Percentiles rank a stretch among this genome's conserved stretches.
Conservation (phyloP, 2,888 invertebrate species). For the Sphecodes monilicornis region DNA sequence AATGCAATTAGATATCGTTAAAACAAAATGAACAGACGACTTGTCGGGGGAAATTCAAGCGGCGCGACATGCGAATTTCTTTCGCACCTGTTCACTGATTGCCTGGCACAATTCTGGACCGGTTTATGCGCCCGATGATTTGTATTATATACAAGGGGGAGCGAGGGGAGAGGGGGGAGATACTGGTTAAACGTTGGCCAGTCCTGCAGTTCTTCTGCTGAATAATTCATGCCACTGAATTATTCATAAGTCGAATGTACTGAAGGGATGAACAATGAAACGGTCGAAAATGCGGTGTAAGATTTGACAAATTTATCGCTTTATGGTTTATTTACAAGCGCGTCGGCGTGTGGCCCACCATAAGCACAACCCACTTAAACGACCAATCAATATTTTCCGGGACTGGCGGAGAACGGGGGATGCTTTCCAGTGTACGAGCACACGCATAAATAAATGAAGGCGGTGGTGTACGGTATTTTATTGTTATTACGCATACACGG, state of each 20-base stretch:
- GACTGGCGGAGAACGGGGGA: not conserved
- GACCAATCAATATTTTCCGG: constrained; percentile 47
- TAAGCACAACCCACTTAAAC: constrained; percentile 50
- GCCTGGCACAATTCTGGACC: constrained; percentile 28
- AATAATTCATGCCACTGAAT: constrained; percentile 64
- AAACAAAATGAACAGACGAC: not conserved
- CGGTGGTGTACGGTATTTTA: not conserved
- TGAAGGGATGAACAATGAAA: constrained; percentile 59
- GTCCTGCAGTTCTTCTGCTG: constrained; percentile 55
- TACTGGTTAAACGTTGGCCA: constrained; percentile 55
- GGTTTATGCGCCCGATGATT: constrained; percentile 49
- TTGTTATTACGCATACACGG: constrained; percentile 17
- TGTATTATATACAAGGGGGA: constrained; percentile 42
- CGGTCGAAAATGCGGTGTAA: constrained; percentile 56
- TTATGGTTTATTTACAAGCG: constrained; percentile 55
- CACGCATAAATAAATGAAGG: constrained; percentile 38
- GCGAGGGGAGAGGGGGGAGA: not conserved
- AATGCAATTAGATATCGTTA: not conserved
- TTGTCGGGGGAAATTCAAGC: not conserved
- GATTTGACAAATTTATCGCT: constrained; percentile 64
- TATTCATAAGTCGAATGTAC: constrained; percentile 58
- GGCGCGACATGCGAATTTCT: not conserved
- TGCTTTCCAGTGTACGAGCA: not conserved
- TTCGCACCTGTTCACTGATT: constrained; percentile 7
- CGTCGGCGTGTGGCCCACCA: constrained; percentile 2